phyloP scores from a whole-genome alignment of 2,113 vertebrate species.

The Deroptyus accipitrinus region DNA sequence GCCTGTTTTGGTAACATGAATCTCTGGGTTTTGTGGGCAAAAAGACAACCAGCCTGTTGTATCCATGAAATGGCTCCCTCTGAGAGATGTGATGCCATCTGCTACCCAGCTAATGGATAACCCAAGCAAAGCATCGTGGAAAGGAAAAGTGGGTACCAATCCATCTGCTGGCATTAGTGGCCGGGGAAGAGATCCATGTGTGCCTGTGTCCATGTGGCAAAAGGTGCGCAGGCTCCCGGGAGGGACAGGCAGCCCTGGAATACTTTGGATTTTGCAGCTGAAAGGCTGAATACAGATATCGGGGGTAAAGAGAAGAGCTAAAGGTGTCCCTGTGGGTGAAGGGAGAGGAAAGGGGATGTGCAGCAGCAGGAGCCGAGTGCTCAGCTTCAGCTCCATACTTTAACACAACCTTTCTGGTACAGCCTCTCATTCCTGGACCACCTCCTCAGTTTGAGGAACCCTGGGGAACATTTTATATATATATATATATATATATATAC shows the following conservation, averaged over 20 bases:
- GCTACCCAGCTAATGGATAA: background rate
- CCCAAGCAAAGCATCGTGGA: accelerated
- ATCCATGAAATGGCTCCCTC: background rate
- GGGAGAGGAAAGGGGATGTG: background rate
- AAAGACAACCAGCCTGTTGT: no score
- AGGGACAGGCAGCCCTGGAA: background rate
- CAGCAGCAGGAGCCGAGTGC: background rate
- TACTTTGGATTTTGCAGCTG: background rate
- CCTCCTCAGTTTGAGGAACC: background rate
- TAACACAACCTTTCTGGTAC: background rate
- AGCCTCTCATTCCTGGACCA: background rate
- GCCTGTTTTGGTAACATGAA: background rate
- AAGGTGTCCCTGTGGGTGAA: background rate
- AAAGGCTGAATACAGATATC: background rate
- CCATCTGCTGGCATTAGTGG: accelerated
- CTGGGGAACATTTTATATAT: background rate
- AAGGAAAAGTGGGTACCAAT: accelerated
- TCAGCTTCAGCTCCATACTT: background rate
- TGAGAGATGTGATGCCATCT: background rate
- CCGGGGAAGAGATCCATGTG: accelerated
- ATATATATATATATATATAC: no score
- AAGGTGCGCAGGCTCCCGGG: background rate
- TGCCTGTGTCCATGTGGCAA: accelerated
- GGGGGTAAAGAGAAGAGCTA: background rate
- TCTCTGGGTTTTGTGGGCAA: no score